These are phyloP conservation scores for Nesidiocoris tenuis DNA, from an alignment of 2,888 invertebrate species.

Conservation along the genomic window DNA sequence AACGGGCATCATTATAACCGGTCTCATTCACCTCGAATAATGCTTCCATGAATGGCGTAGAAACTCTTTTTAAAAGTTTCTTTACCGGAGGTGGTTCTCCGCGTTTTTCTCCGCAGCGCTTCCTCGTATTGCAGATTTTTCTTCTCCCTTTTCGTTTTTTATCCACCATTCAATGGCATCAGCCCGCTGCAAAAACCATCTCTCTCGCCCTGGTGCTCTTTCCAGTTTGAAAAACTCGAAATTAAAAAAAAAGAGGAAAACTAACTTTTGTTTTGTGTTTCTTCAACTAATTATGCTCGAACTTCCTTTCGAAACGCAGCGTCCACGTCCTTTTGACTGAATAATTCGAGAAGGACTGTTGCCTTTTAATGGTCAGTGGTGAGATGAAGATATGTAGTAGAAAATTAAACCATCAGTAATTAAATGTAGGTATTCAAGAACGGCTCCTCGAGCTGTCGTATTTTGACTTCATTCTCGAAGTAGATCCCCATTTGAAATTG, in stretches of 20 bases:
- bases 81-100: constrained; percentile 12
- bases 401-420: too few species aligned
- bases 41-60: constrained; percentile 35
- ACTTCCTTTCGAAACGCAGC: too few species aligned
- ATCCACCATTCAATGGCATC: background rate
- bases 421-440: too few species aligned
- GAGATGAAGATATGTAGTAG: too few species aligned
- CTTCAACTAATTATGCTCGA: too few species aligned
- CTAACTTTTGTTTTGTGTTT: too few species aligned
- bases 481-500: too few species aligned
- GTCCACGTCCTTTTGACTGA: too few species aligned
- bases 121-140: background rate
- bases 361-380: too few species aligned
- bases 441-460: too few species aligned
- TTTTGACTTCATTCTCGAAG: too few species aligned
- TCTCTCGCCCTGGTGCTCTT: background rate
- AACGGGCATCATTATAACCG: constrained; percentile 34
- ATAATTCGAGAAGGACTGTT: too few species aligned
- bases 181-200: background rate
- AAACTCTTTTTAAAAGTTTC: constrained; percentile 45
- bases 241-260: background rate
- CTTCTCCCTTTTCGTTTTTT: background rate
- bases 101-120: background rate
- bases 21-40: constrained; percentile 40
- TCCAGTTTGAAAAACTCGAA: background rate